These are phyloP conservation scores for Dallia pectoralis DNA, from an alignment of 2,797 vertebrate genomes.

Conservation along the genomic window DNA sequence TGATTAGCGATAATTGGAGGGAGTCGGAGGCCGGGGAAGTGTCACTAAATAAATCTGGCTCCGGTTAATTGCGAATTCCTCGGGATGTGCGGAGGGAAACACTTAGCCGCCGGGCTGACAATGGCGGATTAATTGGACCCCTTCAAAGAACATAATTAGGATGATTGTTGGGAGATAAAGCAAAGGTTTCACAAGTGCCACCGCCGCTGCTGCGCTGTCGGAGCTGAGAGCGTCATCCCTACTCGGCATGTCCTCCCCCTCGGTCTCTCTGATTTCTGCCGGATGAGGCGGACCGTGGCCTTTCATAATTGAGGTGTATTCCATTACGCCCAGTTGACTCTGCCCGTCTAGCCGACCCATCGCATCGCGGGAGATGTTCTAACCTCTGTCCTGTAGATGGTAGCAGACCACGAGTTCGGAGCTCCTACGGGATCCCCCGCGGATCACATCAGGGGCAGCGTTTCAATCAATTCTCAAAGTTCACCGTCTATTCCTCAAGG, in stretches of 20 bases:
- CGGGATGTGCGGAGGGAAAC: conserved; percentile 76
- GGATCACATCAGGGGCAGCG: conserved; percentile 51
- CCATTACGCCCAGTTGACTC: conserved; percentile 52
- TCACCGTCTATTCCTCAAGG: conserved; percentile 17
- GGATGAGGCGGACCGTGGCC: background rate
- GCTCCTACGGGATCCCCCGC: conserved; percentile 40
- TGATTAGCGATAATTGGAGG: conserved; percentile 87
- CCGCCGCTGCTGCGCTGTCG: conserved; percentile 59
- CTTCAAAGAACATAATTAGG: conserved; percentile 88
- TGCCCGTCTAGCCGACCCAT: conserved; percentile 23
- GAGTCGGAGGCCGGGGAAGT: conserved; percentile 81
- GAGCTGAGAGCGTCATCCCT: conserved; percentile 61
- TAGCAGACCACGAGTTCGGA: conserved; percentile 56
- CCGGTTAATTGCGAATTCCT: conserved; percentile 85
- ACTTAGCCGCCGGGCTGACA: conserved; percentile 85
- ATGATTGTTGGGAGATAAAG: conserved; percentile 86
- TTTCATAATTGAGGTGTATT: conserved; percentile 19
- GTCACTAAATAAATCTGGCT: conserved; percentile 86
- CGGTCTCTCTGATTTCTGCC: conserved; percentile 12
- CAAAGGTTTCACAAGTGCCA: conserved; percentile 77
- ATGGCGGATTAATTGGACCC: conserved; percentile 89
- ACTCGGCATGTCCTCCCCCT: conserved; percentile 32
- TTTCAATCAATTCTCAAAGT: conserved; percentile 45
- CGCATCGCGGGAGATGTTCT: background rate
- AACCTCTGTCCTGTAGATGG: conserved; percentile 42